Evolutionary conservation across 1,140 invertebrate species (phyloP).

Genomic region (Leptinotarsa lineolata): DNA sequence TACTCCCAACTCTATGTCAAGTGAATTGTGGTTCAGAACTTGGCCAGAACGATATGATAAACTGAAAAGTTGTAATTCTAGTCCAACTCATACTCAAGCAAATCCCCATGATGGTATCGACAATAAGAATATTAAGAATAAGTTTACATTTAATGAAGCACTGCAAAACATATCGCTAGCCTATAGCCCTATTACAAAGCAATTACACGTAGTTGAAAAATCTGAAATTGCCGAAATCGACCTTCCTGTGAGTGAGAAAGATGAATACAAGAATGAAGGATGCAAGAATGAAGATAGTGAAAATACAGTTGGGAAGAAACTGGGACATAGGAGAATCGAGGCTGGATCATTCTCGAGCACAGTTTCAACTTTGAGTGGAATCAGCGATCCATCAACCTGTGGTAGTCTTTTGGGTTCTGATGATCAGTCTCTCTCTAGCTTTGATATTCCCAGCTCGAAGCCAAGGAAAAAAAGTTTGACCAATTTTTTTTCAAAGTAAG

Average conservation of each 20-base stretch:
- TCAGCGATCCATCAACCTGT: slow-evolving; percentile 60
- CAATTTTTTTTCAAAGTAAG: slow-evolving; percentile 55
- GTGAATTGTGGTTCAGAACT: slow-evolving; percentile 54
- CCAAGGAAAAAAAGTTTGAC: slow-evolving; percentile 52
- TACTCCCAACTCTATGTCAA: slow-evolving; percentile 17
- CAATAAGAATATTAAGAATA: slow-evolving; percentile 39
- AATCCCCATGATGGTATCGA: slow-evolving; percentile 37
- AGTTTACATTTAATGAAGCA: slow-evolving; percentile 57
- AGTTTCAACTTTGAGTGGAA: slow-evolving; percentile 56
- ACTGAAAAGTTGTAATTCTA: slow-evolving; percentile 43
- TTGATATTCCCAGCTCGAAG: slow-evolving; percentile 40
- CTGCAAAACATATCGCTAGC: slow-evolving; percentile 61
- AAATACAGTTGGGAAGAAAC: slow-evolving; percentile 48
- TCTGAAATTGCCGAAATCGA: slow-evolving; percentile 9
- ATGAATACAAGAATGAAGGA: slow-evolving; percentile 24
- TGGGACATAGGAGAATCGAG: slow-evolving; percentile 57
- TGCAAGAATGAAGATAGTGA: slow-evolving; percentile 22
- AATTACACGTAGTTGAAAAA: slow-evolving; percentile 55
- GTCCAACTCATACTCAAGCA: slow-evolving; percentile 21
- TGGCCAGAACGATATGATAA: slow-evolving; percentile 55
- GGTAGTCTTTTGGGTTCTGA: slow-evolving; percentile 58
- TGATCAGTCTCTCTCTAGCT: slow-evolving; percentile 51
- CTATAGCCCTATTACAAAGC: slow-evolving; percentile 60
- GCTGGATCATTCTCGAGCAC: slow-evolving; percentile 60
- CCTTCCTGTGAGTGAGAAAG: not conserved